phyloP scores from a whole-genome alignment of 35 echinoderm and acorn worm genomes.

The Nesometra sesokonis region DNA sequence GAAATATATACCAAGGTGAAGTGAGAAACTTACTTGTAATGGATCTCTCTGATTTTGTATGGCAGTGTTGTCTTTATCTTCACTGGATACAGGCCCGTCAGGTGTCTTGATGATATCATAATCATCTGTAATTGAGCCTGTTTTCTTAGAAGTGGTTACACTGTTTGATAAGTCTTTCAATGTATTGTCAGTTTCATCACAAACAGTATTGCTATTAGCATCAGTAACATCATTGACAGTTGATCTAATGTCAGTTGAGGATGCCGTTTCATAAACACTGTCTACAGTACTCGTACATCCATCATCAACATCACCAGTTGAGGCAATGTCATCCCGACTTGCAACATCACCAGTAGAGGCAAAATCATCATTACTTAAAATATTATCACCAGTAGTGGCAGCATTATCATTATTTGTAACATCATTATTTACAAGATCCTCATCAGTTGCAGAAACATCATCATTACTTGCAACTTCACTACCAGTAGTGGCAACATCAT shows the following conservation, averaged over 20 bases:
- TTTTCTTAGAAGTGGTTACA: background rate
- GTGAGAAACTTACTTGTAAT: no score
- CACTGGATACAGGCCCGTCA: background rate
- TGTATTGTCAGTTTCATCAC: background rate
- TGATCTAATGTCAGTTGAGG: no score
- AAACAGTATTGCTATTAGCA: background rate
- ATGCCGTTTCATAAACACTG: no score
- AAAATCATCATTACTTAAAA: no score
- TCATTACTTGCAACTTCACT: background rate
- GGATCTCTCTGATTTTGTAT: background rate
- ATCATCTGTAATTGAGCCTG: background rate
- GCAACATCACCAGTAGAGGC: no score
- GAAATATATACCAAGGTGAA: background rate
- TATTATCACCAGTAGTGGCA: background rate
- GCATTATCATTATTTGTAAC: background rate
- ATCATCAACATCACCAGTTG: background rate
- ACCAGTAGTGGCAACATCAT: background rate
- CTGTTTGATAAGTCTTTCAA: background rate
- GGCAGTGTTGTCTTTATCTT: background rate
- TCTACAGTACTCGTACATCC: no score
- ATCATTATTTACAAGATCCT: no score
- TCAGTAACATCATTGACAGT: background rate
- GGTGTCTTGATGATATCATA: background rate
- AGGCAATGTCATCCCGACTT: background rate
- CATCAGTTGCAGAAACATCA: background rate